phyloP scores from a whole-genome alignment of 2,888 invertebrate genomes.

The Ryuthela nishihirai region DNA sequence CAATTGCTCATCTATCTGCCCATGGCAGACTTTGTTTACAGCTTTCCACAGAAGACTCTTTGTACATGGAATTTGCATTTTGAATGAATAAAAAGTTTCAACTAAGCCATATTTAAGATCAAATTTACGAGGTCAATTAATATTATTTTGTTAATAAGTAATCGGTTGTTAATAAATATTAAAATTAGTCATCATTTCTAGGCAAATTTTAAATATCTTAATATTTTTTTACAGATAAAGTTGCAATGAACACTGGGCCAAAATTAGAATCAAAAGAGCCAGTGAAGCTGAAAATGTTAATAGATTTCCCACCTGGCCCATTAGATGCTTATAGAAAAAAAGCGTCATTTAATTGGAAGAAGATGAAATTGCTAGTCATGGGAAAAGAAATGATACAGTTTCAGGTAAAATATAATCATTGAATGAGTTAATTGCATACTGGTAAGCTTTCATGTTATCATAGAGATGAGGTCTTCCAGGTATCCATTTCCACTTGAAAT shows the following conservation, averaged over 20 bases:
- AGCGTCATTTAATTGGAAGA: conserved; percentile 53
- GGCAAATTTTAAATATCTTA: not conserved
- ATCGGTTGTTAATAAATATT: not conserved
- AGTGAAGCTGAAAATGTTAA: conserved; percentile 17
- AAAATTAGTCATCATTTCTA: not conserved
- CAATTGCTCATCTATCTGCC: too few relatives aligned
- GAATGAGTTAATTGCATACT: too few relatives aligned
- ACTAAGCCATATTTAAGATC: too few relatives aligned
- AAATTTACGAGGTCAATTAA: too few relatives aligned
- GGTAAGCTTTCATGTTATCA: too few relatives aligned
- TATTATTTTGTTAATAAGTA: too few relatives aligned
- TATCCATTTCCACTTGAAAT: too few relatives aligned
- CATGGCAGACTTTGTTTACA: too few relatives aligned
- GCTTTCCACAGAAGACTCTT: too few relatives aligned
- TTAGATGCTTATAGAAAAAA: conserved; percentile 50
- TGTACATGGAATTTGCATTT: too few relatives aligned
- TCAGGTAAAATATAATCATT: conserved; percentile 51
- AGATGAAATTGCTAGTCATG: conserved; percentile 51
- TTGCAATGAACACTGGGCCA: conserved; percentile 24
- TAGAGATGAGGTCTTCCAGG: too few relatives aligned
- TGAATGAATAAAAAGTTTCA: too few relatives aligned
- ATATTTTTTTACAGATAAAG: not conserved
- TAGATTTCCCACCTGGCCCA: conserved; percentile 49
- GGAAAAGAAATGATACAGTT: conserved; percentile 51
- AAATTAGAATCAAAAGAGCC: conserved; percentile 6